A percentile compares a stretch with the other conserved stretches of the same genome.
Conservation (phyloP, 2,888 invertebrate species). For the Eristalis tenax region DNA sequence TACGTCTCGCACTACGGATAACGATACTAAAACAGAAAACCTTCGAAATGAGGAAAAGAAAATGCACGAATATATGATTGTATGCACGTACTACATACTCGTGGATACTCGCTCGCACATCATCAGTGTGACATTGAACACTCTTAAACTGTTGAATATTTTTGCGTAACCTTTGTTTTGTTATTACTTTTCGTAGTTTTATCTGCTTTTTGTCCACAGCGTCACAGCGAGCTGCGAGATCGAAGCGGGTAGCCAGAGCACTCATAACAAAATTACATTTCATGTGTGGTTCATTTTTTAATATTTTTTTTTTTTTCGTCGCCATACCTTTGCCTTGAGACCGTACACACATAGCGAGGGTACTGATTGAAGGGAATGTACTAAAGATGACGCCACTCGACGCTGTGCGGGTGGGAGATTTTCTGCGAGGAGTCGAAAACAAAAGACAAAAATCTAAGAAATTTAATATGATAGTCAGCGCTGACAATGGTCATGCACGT, state of each 20-base stretch:
- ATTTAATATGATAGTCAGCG: constrained; percentile 35
- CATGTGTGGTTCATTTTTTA: background rate
- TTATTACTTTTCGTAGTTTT: constrained; percentile 21
- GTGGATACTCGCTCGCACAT: background rate
- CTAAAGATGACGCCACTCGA: background rate
- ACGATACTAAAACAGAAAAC: constrained; percentile 1
- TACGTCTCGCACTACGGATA: background rate
- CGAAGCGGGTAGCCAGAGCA: background rate
- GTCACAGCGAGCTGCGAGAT: background rate
- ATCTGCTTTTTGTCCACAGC: background rate
- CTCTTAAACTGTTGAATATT: constrained; percentile 25
- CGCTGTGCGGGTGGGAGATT: background rate
- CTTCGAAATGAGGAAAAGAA: constrained; percentile 22
- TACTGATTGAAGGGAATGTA: background rate
- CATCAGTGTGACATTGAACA: constrained; percentile 23
- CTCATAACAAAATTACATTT: constrained; percentile 20
- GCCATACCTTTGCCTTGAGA: background rate
- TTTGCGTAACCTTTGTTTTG: constrained; percentile 15
- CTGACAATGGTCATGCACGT: background rate
- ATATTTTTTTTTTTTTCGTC: background rate
- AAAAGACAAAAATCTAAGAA: constrained; percentile 6
- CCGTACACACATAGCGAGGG: background rate
- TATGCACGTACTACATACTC: background rate
- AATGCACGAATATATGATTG: background rate
- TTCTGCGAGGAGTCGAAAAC: constrained; percentile 5